These are phyloP conservation scores for Enchytraeus crypticus DNA, from an alignment of 2,888 invertebrate genomes.

Conservation along the genomic window DNA sequence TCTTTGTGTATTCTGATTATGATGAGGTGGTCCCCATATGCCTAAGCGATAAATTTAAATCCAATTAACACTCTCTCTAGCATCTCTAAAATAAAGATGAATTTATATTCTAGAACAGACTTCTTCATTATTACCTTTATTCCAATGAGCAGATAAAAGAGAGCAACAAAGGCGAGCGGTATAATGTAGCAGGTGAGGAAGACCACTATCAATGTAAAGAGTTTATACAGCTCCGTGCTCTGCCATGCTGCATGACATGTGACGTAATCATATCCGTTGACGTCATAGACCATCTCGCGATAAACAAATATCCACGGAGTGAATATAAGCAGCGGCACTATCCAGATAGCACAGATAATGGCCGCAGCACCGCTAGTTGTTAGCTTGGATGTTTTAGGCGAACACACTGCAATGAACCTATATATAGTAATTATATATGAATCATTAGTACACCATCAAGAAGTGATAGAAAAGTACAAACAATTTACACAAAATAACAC, in stretches of 20 bases:
- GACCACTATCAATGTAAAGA: constrained; percentile 63
- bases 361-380: constrained; percentile 8
- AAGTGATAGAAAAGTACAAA: too few relatives aligned
- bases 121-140: too few relatives aligned
- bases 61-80: too few relatives aligned
- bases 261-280: constrained; percentile 4
- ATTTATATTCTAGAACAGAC: constrained; percentile 70
- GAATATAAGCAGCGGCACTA: constrained; percentile 19
- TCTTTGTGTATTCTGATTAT: too few relatives aligned
- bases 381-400: constrained; percentile 18
- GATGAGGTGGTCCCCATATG: too few relatives aligned
- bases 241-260: constrained; percentile 9
- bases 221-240: background rate
- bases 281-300: constrained; percentile 11
- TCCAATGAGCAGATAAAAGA: constrained; percentile 76
- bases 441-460: too few relatives aligned
- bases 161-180: constrained; percentile 78
- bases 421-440: too few relatives aligned
- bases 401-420: constrained; percentile 27
- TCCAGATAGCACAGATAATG: constrained; percentile 22
- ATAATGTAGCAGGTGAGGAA: constrained; percentile 80
- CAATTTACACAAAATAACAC: too few relatives aligned
- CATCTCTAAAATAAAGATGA: too few relatives aligned
- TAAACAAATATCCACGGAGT: constrained; percentile 26
- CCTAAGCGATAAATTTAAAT: too few relatives aligned